phyloP scores from a whole-genome alignment of 2,113 vertebrate species.

The Phylloscopus trochilus region DNA sequence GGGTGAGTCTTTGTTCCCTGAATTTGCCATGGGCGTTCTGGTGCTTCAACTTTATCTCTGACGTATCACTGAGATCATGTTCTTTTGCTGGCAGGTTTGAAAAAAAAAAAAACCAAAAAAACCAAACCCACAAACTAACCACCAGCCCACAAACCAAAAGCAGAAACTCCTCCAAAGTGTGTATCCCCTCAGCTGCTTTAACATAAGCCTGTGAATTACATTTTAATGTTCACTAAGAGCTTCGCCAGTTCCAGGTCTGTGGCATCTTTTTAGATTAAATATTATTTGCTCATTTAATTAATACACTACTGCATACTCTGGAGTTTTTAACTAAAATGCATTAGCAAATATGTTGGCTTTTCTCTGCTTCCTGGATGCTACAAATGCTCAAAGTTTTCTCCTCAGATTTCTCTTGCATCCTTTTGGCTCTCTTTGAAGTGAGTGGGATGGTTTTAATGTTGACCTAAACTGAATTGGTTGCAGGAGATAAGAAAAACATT shows the following conservation, averaged over 20 bases:
- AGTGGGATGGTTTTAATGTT: constrained; percentile 39
- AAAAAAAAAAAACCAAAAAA: background rate
- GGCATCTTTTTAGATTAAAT: background rate
- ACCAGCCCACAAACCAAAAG: background rate
- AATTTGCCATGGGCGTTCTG: constrained; percentile 23
- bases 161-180: background rate
- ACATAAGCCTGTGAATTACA: background rate
- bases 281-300: background rate
- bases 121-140: background rate
- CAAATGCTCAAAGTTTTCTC: background rate
- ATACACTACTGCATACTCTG: background rate
- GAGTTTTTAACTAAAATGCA: background rate
- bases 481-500: constrained; percentile 55
- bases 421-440: constrained; percentile 43
- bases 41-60: constrained; percentile 40
- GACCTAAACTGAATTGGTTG: constrained; percentile 39
- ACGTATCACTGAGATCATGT: background rate
- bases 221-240: background rate
- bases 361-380: background rate
- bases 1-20: constrained; percentile 23
- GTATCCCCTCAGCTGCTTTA: background rate
- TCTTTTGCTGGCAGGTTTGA: background rate
- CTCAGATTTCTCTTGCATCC: background rate
- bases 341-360: background rate
- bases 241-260: background rate